Conservation (phyloP, 92 coral and sea anemone genomes). For the Parazoanthus atlanticus region DNA sequence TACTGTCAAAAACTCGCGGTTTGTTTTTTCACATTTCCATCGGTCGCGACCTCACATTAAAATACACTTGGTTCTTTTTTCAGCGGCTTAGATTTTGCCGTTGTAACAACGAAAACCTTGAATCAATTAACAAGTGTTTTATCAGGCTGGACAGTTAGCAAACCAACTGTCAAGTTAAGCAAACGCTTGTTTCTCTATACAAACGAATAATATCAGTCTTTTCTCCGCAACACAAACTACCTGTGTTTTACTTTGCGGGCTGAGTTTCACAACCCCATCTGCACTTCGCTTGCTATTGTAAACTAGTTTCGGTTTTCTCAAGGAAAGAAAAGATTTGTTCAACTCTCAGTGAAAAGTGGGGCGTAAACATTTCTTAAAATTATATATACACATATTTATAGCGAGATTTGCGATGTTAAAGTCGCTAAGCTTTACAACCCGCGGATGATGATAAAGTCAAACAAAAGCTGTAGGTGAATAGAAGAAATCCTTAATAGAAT, state of each 20-base stretch:
- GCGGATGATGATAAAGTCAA: neutral
- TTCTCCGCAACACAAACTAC: neutral
- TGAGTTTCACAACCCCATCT: neutral
- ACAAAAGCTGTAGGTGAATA: neutral
- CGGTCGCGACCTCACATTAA: slow-evolving; percentile 42
- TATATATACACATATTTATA: neutral
- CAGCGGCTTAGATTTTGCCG: slow-evolving; percentile 18
- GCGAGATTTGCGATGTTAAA: neutral
- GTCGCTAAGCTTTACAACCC: neutral
- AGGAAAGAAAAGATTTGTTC: neutral
- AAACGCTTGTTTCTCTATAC: slow-evolving; percentile 26
- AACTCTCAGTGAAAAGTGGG: neutral
- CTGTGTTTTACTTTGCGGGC: neutral
- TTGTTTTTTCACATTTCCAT: slow-evolving; percentile 16
- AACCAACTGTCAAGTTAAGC: slow-evolving; percentile 41
- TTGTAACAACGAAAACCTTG: slow-evolving; percentile 35
- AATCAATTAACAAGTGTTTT: slow-evolving; percentile 40
- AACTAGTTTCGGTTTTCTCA: neutral
- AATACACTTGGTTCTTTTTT: slow-evolving; percentile 19
- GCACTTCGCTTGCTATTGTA: neutral
- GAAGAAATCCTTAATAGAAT: slow-evolving; percentile 19
- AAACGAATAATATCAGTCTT: slow-evolving; percentile 11
- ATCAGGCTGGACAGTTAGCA: slow-evolving; percentile 32
- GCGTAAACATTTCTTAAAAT: neutral
- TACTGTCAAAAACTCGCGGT: slow-evolving; percentile 22